These are phyloP conservation scores for Synanthedon formicaeformis DNA, from an alignment of 2,888 invertebrate genomes.

Conservation along the genomic window DNA sequence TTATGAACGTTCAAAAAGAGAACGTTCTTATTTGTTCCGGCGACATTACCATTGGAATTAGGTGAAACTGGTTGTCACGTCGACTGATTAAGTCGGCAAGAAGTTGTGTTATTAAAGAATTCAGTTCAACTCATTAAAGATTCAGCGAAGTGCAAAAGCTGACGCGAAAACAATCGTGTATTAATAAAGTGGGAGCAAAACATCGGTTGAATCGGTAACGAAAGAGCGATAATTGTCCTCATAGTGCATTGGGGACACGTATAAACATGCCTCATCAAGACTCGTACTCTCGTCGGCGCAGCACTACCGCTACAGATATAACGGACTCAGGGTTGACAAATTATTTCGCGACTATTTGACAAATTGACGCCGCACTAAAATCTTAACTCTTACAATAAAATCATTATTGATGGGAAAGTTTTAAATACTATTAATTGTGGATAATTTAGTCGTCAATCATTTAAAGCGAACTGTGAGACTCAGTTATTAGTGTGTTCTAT, in stretches of 20 bases:
- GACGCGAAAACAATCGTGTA: constrained; percentile 58
- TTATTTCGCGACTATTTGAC: too few relatives aligned
- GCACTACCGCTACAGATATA: background rate
- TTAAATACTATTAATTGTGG: too few relatives aligned
- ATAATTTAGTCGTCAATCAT: too few relatives aligned
- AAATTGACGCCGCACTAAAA: too few relatives aligned
- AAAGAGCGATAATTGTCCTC: constrained; percentile 28
- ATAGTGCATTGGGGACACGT: constrained; percentile 43
- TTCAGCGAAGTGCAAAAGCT: constrained; percentile 62
- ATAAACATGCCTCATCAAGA: constrained; percentile 11
- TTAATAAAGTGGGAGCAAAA: constrained; percentile 46
- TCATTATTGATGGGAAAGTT: too few relatives aligned
- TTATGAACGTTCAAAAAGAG: constrained; percentile 30
- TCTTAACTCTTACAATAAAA: too few relatives aligned
- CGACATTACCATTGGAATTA: constrained; percentile 54
- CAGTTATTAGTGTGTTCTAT: too few relatives aligned
- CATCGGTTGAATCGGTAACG: constrained; percentile 34
- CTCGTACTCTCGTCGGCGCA: constrained; percentile 1
- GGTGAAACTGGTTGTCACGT: constrained; percentile 37
- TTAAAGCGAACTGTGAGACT: too few relatives aligned
- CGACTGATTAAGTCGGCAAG: constrained; percentile 17
- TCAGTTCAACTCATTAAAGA: constrained; percentile 42
- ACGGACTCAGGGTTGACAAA: background rate
- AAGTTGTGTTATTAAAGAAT: constrained; percentile 33
- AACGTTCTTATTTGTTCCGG: constrained; percentile 48